Conservation (phyloP, 2,797 vertebrate genomes). For the Octomys mimax region DNA sequence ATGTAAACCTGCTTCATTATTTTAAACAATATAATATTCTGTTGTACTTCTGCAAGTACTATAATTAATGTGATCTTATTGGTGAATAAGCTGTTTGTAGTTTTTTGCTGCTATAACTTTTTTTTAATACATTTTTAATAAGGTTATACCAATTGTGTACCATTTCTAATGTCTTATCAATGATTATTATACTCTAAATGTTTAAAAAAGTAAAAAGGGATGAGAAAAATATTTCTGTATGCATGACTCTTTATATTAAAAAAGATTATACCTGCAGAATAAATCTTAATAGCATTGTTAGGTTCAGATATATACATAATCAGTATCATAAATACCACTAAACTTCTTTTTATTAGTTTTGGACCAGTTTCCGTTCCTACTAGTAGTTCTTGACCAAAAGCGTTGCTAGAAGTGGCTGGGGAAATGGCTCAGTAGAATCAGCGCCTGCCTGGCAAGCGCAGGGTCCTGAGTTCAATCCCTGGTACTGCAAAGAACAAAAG, state of each 20-base stretch:
- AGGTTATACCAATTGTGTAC: background rate
- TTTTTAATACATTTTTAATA: conserved; percentile 6
- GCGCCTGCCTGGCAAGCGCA: too few species aligned
- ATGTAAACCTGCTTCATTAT: background rate
- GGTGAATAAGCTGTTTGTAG: background rate
- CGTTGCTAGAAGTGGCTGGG: background rate
- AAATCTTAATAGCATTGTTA: conserved; percentile 49
- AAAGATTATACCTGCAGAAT: conserved; percentile 17
- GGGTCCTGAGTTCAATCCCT: too few species aligned
- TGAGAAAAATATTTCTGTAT: too few species aligned
- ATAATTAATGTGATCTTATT: conserved; percentile 2
- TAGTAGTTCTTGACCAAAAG: background rate
- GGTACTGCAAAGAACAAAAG: background rate
- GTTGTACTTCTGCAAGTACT: background rate
- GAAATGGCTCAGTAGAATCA: too few species aligned
- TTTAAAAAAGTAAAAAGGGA: too few species aligned
- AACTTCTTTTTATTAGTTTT: conserved; percentile 5
- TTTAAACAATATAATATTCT: conserved; percentile 24
- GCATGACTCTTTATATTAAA: too few species aligned
- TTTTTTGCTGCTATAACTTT: conserved; percentile 44
- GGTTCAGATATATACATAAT: conserved; percentile 3
- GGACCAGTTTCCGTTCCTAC: background rate
- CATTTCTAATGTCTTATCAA: too few species aligned
- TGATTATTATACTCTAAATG: too few species aligned
- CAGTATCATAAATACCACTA: background rate